phyloP scores from a whole-genome alignment of 2,888 invertebrate genomes.

The Cistogaster globosa region DNA sequence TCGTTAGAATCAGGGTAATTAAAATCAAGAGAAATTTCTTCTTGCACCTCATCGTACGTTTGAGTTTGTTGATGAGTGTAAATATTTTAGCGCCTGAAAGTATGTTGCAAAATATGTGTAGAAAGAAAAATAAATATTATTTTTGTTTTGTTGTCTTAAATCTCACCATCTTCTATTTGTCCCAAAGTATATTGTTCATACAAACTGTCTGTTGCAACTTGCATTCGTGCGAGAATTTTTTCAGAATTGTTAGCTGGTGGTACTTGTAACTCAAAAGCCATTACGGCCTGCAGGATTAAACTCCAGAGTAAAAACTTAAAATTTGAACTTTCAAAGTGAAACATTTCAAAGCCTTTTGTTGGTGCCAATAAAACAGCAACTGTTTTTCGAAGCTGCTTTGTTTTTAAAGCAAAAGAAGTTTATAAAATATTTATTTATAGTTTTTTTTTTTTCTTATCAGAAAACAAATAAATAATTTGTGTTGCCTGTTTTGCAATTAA shows the following conservation, averaged over 20 bases:
- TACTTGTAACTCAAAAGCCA: not conserved
- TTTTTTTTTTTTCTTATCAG: too few relatives aligned
- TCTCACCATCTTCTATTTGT: conserved; percentile 50
- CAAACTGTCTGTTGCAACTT: not conserved
- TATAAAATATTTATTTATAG: too few relatives aligned
- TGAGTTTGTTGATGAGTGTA: conserved; percentile 46
- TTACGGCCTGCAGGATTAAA: not conserved
- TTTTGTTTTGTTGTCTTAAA: not conserved
- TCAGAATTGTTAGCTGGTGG: not conserved
- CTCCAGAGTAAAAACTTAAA: conserved; percentile 13
- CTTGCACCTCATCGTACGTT: conserved; percentile 50
- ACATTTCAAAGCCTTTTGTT: conserved; percentile 1
- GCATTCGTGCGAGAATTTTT: not conserved
- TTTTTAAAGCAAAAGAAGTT: not conserved
- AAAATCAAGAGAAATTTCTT: conserved; percentile 54
- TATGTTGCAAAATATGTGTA: not conserved
- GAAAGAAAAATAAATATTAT: not conserved
- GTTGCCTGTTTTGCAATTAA: not conserved
- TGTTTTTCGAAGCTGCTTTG: not conserved
- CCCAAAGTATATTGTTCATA: conserved; percentile 67
- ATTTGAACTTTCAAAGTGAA: not conserved
- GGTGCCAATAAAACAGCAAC: conserved; percentile 2
- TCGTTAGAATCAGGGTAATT: conserved; percentile 43
- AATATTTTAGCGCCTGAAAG: conserved; percentile 63
- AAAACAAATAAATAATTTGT: not conserved